phyloP scores from a whole-genome alignment of 2,797 vertebrate genomes.

The Myripristis murdjan region DNA sequence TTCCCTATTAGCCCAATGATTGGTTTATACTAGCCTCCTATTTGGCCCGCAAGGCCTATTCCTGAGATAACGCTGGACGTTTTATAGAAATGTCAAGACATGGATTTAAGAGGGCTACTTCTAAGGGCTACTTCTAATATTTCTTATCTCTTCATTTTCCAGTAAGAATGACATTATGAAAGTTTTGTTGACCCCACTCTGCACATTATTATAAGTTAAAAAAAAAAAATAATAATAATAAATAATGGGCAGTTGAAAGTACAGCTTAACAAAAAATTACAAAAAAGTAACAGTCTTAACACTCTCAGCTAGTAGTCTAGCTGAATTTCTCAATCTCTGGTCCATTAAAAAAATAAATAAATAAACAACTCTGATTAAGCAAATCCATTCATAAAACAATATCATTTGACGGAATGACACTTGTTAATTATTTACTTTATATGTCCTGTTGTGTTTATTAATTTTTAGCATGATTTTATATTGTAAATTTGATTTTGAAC shows the following conservation, averaged over 20 bases:
- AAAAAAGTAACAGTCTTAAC: slow-evolving; percentile 2
- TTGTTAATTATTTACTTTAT: slow-evolving; percentile 55
- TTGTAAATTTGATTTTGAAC: slow-evolving; percentile 80
- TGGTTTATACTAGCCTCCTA: slow-evolving; percentile 85
- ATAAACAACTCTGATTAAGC: slow-evolving; percentile 1
- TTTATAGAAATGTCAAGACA: slow-evolving; percentile 47
- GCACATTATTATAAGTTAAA: neutral
- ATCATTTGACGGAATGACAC: slow-evolving; percentile 47
- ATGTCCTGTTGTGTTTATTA: slow-evolving; percentile 72
- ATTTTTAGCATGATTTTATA: slow-evolving; percentile 76
- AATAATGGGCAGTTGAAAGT: neutral
- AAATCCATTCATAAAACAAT: slow-evolving; percentile 17
- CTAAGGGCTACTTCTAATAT: neutral
- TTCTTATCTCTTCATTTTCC: slow-evolving; percentile 6
- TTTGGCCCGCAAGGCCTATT: slow-evolving; percentile 81
- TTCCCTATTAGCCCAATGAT: slow-evolving; percentile 89
- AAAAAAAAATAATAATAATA: slow-evolving; percentile 7
- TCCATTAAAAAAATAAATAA: neutral
- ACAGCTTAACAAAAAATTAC: neutral
- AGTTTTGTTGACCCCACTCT: slow-evolving; percentile 27
- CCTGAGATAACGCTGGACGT: slow-evolving; percentile 80
- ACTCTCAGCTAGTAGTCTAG: neutral
- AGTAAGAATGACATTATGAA: slow-evolving; percentile 2
- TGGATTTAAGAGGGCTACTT: slow-evolving; percentile 38
- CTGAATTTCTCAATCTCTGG: neutral